Base-by-base conservation (phyloP, 2,113 vertebrate genomes). In the Ariopsis seemanni region DNA sequence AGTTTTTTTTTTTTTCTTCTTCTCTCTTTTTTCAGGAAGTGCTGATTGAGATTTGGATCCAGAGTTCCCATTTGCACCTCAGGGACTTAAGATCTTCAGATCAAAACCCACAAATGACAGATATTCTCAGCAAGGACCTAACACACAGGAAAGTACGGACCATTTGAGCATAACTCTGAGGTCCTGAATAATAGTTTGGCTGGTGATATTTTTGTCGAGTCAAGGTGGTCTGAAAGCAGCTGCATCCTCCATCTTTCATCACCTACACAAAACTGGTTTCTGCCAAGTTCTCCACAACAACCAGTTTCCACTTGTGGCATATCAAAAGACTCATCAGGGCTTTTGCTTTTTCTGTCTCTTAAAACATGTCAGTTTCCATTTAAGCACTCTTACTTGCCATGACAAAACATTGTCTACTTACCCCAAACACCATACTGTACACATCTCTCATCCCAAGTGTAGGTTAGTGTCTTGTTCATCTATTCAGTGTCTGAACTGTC, bases 1-100 rank as follows among this genome's bases (percentile, higher is more conserved):
- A 72, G 74, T 81, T 11, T 75, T 34, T 89, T 85, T 83, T 74
- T 48, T 89, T 58, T 30, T 79, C 57, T 65, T 7, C 25, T 22
- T 86, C 81, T 86, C 67, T 14, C 88, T 86, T 48, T 75, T 60
- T 9, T 3, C 27, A 1, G 55, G 9, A n/a, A 8, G 81, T 85
- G 88, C 60, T 86, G 88, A 90, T 81, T 83, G 86, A 90, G 84
- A 84, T 85, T 88, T 83, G 60, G 72, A 74, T 88, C 72, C 63
- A 3, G 10, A 58, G 82, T 63, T 85, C 74, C 27, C 34, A 80
- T 86, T 86, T 57, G 67, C 1, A 14, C 72, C 69, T n/a, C 27
- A 22, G 63, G 65, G 60, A 86, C 27, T 20, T 34, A 52, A 30
- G 14, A 87, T 27, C 53, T 77, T 85, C 60, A 81, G 75, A 87